A percentile compares a stretch with the other conserved stretches of the same genome.
Conservation (phyloP, 2,113 vertebrate species). For the Pseudorectes ferrugineus region DNA sequence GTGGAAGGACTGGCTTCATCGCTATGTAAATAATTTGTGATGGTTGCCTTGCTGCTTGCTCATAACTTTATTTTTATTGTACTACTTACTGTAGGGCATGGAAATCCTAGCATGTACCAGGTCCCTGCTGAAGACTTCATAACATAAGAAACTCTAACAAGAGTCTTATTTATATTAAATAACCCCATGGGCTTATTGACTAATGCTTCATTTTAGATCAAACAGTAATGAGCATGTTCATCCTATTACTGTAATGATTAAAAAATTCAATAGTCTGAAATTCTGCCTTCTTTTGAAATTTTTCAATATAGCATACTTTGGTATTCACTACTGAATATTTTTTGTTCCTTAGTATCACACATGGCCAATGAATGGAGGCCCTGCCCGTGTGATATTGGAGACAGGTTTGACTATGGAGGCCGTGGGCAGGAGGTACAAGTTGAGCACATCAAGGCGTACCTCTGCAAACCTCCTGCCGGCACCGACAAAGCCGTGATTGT, state of each 20-base stretch:
- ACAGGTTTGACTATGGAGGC: slow-evolving; percentile 81
- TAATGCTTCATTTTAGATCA: not conserved
- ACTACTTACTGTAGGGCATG: not conserved
- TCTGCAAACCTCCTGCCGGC: slow-evolving; percentile 70
- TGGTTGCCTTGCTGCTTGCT: not conserved
- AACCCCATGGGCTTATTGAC: not conserved
- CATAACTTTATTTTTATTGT: not conserved
- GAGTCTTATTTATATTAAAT: not conserved
- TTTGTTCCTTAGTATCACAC: not conserved
- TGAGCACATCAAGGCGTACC: slow-evolving; percentile 81
- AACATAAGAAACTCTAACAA: not conserved
- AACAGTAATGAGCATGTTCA: not conserved
- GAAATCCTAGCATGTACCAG: not conserved
- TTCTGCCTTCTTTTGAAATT: not conserved
- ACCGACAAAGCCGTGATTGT: slow-evolving; percentile 84
- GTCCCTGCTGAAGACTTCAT: not conserved
- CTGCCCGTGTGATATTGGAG: slow-evolving; percentile 88
- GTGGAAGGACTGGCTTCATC: not conserved
- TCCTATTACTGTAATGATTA: not conserved
- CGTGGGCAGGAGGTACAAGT: slow-evolving; percentile 82
- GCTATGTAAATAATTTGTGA: not conserved
- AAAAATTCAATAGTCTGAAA: not conserved
- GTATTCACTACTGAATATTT: not conserved
- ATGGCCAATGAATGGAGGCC: slow-evolving; percentile 90
- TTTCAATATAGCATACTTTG: not conserved